A percentile compares a stretch with the other conserved stretches of the same genome.
phyloP scores from a whole-genome alignment of 2,113 vertebrate genomes.

The Odobenus rosmarus region DNA sequence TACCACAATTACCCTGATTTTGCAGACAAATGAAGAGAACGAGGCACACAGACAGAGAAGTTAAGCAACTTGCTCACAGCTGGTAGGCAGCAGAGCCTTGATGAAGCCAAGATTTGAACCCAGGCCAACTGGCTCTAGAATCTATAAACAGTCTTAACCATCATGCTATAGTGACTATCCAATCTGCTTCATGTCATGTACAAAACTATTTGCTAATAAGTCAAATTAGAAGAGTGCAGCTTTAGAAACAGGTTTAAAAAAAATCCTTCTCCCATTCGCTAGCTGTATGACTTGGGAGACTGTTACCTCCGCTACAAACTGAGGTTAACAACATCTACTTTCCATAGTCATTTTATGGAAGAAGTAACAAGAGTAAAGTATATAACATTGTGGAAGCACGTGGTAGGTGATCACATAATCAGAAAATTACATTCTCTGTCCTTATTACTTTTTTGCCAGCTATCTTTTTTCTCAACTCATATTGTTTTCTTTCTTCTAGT shows the following conservation, averaged over 20 bases:
- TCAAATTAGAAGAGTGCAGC: background rate
- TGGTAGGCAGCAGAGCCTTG: background rate
- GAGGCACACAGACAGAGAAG: background rate
- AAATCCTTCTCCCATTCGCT: background rate
- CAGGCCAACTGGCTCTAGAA: background rate
- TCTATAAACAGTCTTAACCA: background rate
- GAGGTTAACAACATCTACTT: background rate
- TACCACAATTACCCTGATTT: background rate
- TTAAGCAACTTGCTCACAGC: background rate
- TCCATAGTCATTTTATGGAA: background rate
- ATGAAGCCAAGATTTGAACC: background rate
- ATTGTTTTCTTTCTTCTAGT: constrained; percentile 11
- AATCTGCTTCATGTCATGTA: background rate
- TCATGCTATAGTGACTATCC: background rate
- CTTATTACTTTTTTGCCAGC: background rate
- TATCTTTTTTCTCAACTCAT: background rate
- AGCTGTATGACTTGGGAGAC: background rate
- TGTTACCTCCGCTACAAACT: background rate
- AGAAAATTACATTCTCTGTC: background rate
- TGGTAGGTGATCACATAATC: background rate
- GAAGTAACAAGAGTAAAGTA: background rate
- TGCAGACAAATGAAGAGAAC: background rate
- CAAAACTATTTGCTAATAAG: background rate
- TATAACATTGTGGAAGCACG: background rate
- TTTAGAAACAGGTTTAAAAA: background rate